Evolutionary conservation across 2,797 vertebrate genomes (phyloP).

Genomic region (Heteromormyrus szaboi): DNA sequence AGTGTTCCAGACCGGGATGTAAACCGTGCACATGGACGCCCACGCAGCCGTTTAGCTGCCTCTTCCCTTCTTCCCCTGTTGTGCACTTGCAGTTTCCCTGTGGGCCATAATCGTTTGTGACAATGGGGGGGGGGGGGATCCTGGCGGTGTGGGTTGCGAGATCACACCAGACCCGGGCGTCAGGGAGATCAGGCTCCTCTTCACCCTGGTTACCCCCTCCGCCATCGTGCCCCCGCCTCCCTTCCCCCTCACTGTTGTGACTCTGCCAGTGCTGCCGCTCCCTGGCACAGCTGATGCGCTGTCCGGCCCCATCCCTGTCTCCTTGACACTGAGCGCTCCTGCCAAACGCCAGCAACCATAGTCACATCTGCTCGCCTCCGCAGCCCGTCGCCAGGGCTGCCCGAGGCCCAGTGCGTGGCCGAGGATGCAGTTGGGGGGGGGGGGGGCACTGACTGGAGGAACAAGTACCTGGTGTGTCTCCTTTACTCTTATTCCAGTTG

Average conservation of each 20-base stretch:
- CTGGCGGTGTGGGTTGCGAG: conserved; percentile 42
- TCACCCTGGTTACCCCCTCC: conserved; percentile 40
- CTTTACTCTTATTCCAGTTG: conserved; percentile 64
- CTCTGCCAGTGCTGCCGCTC: conserved; percentile 56
- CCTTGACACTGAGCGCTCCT: conserved; percentile 91
- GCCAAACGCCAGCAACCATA: conserved; percentile 96
- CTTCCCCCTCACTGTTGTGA: conserved; percentile 41
- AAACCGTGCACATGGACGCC: not conserved
- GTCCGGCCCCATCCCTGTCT: conserved; percentile 86
- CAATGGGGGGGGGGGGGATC: conserved; percentile 30
- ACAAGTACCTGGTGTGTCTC: conserved; percentile 64
- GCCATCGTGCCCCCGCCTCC: conserved; percentile 29
- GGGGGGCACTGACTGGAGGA: conserved; percentile 40
- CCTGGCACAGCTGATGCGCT: conserved; percentile 90
- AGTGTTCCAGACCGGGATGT: too few species aligned
- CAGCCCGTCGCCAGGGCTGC: conserved; percentile 62
- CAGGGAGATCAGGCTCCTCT: conserved; percentile 53
- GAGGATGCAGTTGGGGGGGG: conserved; percentile 37
- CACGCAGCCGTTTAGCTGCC: conserved; percentile 24
- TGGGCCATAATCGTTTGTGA: conserved; percentile 42
- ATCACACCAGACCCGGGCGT: conserved; percentile 31
- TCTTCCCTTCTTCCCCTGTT: conserved; percentile 30
- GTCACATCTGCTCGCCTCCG: conserved; percentile 94
- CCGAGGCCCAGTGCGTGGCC: conserved; percentile 55
- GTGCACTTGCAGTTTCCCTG: conserved; percentile 49